Evolutionary conservation across 2,888 invertebrate genomes (phyloP).

Genomic region (Laspeyria flexula): DNA sequence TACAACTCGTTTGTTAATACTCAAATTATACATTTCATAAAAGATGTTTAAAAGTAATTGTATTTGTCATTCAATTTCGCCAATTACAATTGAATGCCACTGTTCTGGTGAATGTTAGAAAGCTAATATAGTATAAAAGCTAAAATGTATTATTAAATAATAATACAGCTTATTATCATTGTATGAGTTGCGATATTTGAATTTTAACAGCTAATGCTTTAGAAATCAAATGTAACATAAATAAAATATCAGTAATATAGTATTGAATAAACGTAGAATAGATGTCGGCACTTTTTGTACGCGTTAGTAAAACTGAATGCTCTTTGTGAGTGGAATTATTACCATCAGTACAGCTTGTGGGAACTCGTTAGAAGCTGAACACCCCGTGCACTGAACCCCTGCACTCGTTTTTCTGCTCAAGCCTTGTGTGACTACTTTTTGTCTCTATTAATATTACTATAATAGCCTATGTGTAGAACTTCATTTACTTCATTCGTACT

Average conservation of each 20-base stretch:
- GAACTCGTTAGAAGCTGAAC: conserved; percentile 60
- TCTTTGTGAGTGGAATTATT: conserved; percentile 67
- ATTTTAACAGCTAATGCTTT: neutral
- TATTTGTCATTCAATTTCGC: conserved; percentile 31
- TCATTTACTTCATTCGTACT: conserved; percentile 5
- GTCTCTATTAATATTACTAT: conserved; percentile 61
- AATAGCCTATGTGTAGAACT: conserved; percentile 36
- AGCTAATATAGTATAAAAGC: conserved; percentile 12
- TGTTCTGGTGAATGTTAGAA: conserved; percentile 25
- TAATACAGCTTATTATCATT: conserved; percentile 11
- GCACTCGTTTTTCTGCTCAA: conserved; percentile 68
- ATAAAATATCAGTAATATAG: conserved; percentile 1
- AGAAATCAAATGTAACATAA: conserved; percentile 13
- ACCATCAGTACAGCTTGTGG: conserved; percentile 64
- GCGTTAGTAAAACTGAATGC: conserved; percentile 55
- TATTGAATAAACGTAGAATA: conserved; percentile 17
- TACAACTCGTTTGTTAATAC: conserved; percentile 50
- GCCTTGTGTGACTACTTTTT: conserved; percentile 65
- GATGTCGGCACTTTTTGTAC: conserved; percentile 21
- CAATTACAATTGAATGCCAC: conserved; percentile 18
- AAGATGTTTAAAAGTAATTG: conserved; percentile 26
- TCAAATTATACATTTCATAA: conserved; percentile 46
- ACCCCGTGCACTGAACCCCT: conserved; percentile 72
- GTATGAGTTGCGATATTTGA: conserved; percentile 10
- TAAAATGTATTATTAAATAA: conserved; percentile 6